Evolutionary conservation across 2,113 vertebrate species (phyloP).

Genomic region (Mirza zaza): DNA sequence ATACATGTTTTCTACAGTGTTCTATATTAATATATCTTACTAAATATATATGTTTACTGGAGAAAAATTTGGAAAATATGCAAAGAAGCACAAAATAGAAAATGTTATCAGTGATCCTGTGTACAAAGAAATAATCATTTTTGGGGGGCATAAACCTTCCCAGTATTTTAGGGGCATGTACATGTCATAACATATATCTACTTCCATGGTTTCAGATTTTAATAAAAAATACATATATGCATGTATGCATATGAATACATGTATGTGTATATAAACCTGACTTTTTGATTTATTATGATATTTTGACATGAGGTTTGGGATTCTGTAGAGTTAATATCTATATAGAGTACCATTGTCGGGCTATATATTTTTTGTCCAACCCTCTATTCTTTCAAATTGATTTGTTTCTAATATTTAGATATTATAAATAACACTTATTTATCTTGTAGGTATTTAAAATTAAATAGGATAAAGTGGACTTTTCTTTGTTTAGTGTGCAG

Average conservation of each 20-base stretch:
- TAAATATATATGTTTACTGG: background rate
- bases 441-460: conserved; percentile 37
- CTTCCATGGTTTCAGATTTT: background rate
- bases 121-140: background rate
- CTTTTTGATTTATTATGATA: conserved; percentile 15
- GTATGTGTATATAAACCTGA: background rate
- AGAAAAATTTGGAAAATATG: conserved; percentile 11
- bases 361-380: background rate
- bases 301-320: background rate
- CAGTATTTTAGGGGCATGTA: background rate
- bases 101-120: background rate
- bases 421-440: background rate
- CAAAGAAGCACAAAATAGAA: background rate
- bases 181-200: background rate
- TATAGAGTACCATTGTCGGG: background rate
- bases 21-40: background rate
- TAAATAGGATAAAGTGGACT: background rate
- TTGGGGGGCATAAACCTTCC: background rate
- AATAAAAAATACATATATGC: background rate
- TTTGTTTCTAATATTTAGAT: conserved; percentile 6
- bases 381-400: too few relatives aligned
- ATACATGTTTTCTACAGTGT: background rate
- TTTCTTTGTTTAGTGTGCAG: background rate
- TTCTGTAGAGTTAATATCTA: conserved; percentile 19
- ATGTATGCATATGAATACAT: background rate